Conservation (phyloP, 2,113 vertebrate species). For the Hippopotamus amphibius region DNA sequence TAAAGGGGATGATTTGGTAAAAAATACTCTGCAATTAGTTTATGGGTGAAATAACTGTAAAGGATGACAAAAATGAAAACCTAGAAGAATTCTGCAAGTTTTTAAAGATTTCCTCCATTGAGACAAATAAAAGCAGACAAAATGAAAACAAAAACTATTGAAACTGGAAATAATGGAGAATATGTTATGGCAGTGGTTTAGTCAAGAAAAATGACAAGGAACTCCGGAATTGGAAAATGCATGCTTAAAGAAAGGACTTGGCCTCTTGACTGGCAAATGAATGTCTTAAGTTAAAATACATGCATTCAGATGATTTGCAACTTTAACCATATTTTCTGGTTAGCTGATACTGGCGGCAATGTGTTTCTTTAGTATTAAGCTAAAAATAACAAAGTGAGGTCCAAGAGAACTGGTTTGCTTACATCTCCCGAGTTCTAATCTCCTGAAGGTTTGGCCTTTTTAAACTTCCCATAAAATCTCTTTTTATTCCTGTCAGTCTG, state of each 20-base stretch:
- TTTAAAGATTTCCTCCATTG: not conserved
- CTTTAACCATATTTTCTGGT: not conserved
- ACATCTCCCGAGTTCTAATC: not conserved
- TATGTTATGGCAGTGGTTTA: not conserved
- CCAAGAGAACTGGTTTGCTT: not conserved
- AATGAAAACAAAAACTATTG: not conserved
- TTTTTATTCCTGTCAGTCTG: constrained; percentile 2
- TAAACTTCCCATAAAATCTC: not conserved
- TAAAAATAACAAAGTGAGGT: not conserved
- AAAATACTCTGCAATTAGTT: constrained; percentile 23
- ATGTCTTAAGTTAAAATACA: constrained; percentile 20
- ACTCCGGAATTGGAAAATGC: not conserved
- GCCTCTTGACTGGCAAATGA: not conserved
- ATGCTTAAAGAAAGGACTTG: not conserved
- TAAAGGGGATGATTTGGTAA: not conserved
- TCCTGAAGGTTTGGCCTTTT: constrained; percentile 17
- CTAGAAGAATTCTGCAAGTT: not conserved
- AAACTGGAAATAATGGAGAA: not conserved
- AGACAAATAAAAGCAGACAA: not conserved
- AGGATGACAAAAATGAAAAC: not conserved
- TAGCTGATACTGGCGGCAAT: not conserved
- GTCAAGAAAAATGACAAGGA: not conserved
- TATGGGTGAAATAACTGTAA: not conserved
- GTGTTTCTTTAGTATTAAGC: not conserved
- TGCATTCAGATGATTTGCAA: not conserved